Percentiles rank a stretch among this genome's conserved stretches.
Conservation (phyloP, 1,140 invertebrate species). For the Rhyacophila brunnea region DNA sequence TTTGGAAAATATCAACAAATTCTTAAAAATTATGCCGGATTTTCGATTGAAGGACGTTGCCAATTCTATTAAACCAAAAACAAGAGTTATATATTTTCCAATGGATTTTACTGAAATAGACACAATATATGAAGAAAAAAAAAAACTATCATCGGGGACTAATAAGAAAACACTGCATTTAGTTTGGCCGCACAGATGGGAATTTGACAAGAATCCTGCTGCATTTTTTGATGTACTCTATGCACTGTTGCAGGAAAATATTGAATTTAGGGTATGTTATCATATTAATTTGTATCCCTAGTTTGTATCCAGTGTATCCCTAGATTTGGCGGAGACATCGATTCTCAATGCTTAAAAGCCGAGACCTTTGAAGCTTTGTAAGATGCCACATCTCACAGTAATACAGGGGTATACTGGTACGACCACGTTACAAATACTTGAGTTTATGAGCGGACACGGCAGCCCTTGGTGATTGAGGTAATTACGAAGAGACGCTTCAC, state of each 20-base stretch:
- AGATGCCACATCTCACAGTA: too few relatives aligned
- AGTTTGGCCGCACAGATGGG: slow-evolving; percentile 79
- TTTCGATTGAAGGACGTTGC: slow-evolving; percentile 58
- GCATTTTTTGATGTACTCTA: slow-evolving; percentile 61
- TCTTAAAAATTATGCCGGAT: slow-evolving; percentile 69
- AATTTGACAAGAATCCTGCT: slow-evolving; percentile 76
- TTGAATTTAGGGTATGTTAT: slow-evolving; percentile 52
- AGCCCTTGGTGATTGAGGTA: too few relatives aligned
- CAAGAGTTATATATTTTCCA: slow-evolving; percentile 67
- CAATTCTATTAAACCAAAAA: slow-evolving; percentile 60
- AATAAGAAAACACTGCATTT: slow-evolving; percentile 56
- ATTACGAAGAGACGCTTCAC: too few relatives aligned
- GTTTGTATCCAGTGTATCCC: too few relatives aligned
- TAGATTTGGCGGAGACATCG: too few relatives aligned
- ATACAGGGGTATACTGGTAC: too few relatives aligned
- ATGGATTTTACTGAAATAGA: slow-evolving; percentile 49
- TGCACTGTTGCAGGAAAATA: slow-evolving; percentile 55
- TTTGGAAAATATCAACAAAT: slow-evolving; percentile 59
- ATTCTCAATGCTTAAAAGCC: too few relatives aligned
- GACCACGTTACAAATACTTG: too few relatives aligned
- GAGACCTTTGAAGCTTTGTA: too few relatives aligned
- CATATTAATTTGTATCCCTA: too few relatives aligned
- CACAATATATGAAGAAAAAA: not conserved
- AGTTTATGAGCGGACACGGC: too few relatives aligned
- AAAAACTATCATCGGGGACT: not conserved